Evolutionary conservation across 2,797 vertebrate genomes (phyloP), one percentile per base, ranked within the genome.

Genomic region (Valencia hispanica): DNA sequence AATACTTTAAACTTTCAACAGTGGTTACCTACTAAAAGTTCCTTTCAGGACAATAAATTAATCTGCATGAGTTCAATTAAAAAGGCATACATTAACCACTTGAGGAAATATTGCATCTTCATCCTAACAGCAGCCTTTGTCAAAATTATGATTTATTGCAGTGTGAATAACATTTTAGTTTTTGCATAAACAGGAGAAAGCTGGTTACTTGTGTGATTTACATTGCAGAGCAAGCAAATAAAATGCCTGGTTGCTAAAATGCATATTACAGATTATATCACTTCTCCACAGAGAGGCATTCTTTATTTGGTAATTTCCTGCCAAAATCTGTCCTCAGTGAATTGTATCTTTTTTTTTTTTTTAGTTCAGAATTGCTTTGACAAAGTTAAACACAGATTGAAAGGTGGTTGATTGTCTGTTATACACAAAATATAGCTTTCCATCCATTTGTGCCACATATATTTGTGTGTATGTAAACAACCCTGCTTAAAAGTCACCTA

Each of bases 151-250:
- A 79, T 70, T 74, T 79, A 68, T 78, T 65, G 59, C 61, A 34
- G 17, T 32, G 27, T 70, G 53, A 10, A 63, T 63, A 59, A 70
- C 68, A 74, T 79, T 74, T 30, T 63, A 51, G 41, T 70, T 68
- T 74, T 69, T 79, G 63, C 71, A 79, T 68, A 79, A 68, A 47
- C 66, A 10, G 17, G 55, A 45, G 30, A 75, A 68, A 66, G 71
- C 70, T 50, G 69, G 51, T 55, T 57, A 72, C 69, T 57, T 34
- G 4, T 68, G 50, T 68, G n/a, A 70, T 74, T 68, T 69, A 59
- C 69, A 75, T 36, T 41, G 61, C 69, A 25, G 14, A 41, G 59
- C 32, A 53, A 68, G 73, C 61, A 59, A 65, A 77, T 69, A 63
- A 73, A 39, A 72, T 61, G 39, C 70, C 51, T 18, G 39, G 55